A percentile compares a stretch with the other conserved stretches of the same genome.
Evolutionary conservation across 2,888 invertebrate genomes (phyloP).

Genomic region (Sarcophaga carnaria): DNA sequence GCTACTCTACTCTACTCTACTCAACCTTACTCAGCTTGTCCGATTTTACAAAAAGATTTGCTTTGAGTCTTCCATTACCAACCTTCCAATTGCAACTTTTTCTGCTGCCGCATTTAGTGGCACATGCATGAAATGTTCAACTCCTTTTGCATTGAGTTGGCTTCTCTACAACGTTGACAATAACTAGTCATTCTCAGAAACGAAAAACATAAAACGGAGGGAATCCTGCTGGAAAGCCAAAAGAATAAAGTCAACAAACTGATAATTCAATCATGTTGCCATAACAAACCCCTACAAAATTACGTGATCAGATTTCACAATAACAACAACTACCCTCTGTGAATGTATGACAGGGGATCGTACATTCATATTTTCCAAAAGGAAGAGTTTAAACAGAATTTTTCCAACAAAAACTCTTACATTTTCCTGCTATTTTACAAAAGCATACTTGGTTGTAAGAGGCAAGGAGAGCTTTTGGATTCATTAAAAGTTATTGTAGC

Average conservation of each 20-base stretch:
- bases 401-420: no score
- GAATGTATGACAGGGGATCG: no score
- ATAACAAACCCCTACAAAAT: constrained; percentile 71
- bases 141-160: constrained; percentile 12
- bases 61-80: constrained; percentile 14
- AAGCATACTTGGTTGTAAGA: constrained; percentile 25
- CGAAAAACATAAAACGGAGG: constrained; percentile 62
- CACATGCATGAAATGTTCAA: constrained; percentile 33
- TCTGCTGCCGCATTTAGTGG: neutral
- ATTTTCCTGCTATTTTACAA: neutral
- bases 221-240: constrained; percentile 57
- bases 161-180: constrained; percentile 64
- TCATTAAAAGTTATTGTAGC: neutral
- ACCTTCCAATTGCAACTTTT: constrained; percentile 1
- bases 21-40: no score
- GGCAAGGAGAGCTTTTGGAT: neutral
- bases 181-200: neutral
- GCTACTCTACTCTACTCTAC: constrained; percentile 33
- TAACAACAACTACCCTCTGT: constrained; percentile 37
- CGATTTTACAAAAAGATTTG: neutral
- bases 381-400: neutral
- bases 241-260: constrained; percentile 77
- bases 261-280: constrained; percentile 79
- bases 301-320: constrained; percentile 71
- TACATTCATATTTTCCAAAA: constrained; percentile 71